Base-by-base conservation (phyloP, 2,888 invertebrate genomes). In the Sphecodes monilicornis region DNA sequence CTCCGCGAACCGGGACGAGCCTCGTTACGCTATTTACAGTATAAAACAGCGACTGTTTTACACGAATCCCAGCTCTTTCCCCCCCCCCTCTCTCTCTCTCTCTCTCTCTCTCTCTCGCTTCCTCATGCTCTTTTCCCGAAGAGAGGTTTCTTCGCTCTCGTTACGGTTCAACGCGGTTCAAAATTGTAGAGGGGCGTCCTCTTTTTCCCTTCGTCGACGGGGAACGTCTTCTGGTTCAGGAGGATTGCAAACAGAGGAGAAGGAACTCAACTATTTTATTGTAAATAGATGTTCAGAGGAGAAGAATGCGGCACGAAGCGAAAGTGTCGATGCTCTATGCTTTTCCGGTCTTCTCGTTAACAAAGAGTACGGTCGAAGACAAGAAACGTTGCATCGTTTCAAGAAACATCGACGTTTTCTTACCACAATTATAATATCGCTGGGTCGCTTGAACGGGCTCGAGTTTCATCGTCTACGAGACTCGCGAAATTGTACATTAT, bases 21-120 rank as follows among this genome's bases (percentile, higher is more conserved):
- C 68, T 60, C 76, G 66, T 84, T 72, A 78, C 57, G 70, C 39
- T 74, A 46, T 78, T 78, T 75, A 71, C 73, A 22, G 36, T 39
- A 72, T 78, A 36, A 46, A 84, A 50, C 78, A 73, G 6, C 66
- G 22, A 50, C 41, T 73, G 83, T 64, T 77, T 69, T 73, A n/a
- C 76, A 57, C 66, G 71, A 29, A 36, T 6, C 50, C n/a, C 13
- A 8, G 26, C 11, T 26, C 26, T 16, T 8, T 5, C 11, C 10
- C 43, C 8, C 43, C 8, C 43, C 43, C 22, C 54, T n/a, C 54
- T n/a, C 50, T 50, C 2, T 50, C 50, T 43, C 43, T 22, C n/a
- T 54, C 3, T 54, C 18, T n/a, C 8, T n/a, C 3, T 16, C 43
- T 10, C 26, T 57, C 57, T 50, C n/a, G 3, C 8, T 8, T 22